Conservation (phyloP, 2,797 vertebrate species). For the Pseudomugil gertrudae region DNA sequence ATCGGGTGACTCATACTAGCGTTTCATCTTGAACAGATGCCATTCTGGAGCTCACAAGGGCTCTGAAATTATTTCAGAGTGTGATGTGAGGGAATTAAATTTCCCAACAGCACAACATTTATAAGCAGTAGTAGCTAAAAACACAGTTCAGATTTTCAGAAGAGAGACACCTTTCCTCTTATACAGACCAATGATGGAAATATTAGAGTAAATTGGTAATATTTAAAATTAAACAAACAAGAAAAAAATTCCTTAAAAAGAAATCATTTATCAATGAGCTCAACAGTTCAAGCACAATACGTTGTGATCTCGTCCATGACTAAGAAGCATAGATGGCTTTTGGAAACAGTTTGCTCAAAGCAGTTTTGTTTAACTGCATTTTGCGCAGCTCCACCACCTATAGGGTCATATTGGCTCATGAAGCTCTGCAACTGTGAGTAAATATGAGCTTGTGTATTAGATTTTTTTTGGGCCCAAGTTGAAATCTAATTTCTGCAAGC, state of each 20-base stretch:
- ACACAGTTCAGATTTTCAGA: conserved; percentile 13
- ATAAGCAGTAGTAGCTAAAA: conserved; percentile 4
- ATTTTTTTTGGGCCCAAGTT: conserved; percentile 75
- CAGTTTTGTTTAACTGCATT: conserved; percentile 75
- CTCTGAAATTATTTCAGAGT: conserved; percentile 49
- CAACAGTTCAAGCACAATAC: conserved; percentile 16
- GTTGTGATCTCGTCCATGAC: conserved; percentile 11
- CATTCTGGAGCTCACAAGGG: conserved; percentile 31
- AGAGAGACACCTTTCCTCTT: conserved; percentile 15
- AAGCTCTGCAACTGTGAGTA: conserved; percentile 76
- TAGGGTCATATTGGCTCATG: conserved; percentile 76
- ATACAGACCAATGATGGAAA: conserved; percentile 18
- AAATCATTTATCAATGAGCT: conserved; percentile 14
- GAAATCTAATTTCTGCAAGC: conserved; percentile 78
- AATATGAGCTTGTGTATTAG: conserved; percentile 80
- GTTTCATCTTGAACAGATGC: conserved; percentile 49
- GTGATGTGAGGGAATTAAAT: conserved; percentile 47
- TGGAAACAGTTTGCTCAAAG: conserved; percentile 68
- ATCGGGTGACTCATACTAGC: conserved; percentile 65
- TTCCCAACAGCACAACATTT: conserved; percentile 16
- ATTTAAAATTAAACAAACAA: conserved; percentile 21
- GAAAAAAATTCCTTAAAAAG: conserved; percentile 16
- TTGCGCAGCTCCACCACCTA: conserved; percentile 55
- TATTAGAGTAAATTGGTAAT: conserved; percentile 24
- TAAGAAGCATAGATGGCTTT: conserved; percentile 50